These are phyloP conservation scores for Calliopsis andreniformis DNA, from an alignment of 1,140 invertebrate genomes.

Conservation along the genomic window DNA sequence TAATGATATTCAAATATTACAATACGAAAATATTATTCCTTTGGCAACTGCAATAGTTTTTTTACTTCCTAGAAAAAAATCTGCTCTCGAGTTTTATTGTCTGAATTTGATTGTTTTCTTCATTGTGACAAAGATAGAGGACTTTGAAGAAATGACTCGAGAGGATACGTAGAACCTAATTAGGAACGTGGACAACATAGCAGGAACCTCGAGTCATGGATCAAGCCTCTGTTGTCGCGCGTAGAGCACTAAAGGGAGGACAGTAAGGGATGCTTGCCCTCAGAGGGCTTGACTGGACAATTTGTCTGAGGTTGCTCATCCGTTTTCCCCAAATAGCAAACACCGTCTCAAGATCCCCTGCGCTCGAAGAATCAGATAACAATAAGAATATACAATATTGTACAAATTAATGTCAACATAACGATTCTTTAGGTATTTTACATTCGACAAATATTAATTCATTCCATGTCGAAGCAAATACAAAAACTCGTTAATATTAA, in stretches of 20 bases:
- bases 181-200: constrained; percentile 21
- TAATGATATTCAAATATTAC: neutral
- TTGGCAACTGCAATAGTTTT: too few species aligned
- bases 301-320: constrained; percentile 47
- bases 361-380: constrained; percentile 44
- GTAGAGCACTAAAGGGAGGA: constrained; percentile 16
- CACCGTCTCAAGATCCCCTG: constrained; percentile 6
- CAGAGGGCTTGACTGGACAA: constrained; percentile 49
- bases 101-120: neutral
- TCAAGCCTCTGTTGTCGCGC: constrained; percentile 46
- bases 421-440: too few species aligned
- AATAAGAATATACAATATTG: constrained; percentile 3
- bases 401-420: neutral
- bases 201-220: constrained; percentile 37
- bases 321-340: constrained; percentile 49
- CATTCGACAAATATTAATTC: too few species aligned
- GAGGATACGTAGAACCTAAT: constrained; percentile 15
- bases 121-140: neutral
- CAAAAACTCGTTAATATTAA: too few species aligned
- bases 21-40: neutral
- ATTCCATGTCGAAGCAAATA: too few species aligned
- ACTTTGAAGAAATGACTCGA: constrained; percentile 19
- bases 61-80: too few species aligned
- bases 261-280: constrained; percentile 51
- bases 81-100: too few species aligned